Conservation (phyloP, 2,113 vertebrate species). For the Cebus imitator region DNA sequence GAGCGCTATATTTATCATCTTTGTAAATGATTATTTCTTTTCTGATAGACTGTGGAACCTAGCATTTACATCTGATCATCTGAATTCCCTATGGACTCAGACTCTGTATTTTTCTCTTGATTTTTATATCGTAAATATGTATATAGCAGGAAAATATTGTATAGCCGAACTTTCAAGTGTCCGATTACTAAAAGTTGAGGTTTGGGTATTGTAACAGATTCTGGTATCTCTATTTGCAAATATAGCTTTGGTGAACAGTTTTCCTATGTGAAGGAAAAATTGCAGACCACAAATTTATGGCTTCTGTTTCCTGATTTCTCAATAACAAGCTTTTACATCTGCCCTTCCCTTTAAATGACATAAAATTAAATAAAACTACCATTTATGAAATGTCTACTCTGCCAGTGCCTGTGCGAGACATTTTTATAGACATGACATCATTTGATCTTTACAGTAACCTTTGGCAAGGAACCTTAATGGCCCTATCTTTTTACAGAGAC, state of each 20-base stretch:
- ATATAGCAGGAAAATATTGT: not conserved
- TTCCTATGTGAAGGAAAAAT: constrained; percentile 47
- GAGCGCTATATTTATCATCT: not conserved
- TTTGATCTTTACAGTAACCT: not conserved
- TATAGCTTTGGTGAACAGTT: constrained; percentile 37
- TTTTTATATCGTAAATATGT: constrained; percentile 7
- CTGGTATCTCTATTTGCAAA: not conserved
- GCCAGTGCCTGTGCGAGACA: not conserved
- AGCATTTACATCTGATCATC: not conserved
- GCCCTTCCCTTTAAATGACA: constrained; percentile 51
- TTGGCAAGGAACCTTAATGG: not conserved
- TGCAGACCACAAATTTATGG: constrained; percentile 57
- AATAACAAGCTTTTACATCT: constrained; percentile 59
- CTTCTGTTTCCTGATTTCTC: constrained; percentile 63
- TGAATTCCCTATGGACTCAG: not conserved
- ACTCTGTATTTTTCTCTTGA: not conserved
- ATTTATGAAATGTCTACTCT: constrained; percentile 39
- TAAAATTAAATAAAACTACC: constrained; percentile 69
- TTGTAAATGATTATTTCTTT: not conserved
- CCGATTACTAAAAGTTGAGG: constrained; percentile 34
- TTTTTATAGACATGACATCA: constrained; percentile 55
- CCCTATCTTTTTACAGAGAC: not conserved
- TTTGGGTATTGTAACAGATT: constrained; percentile 3
- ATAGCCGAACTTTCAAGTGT: not conserved
- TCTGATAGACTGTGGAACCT: not conserved